Evolutionary conservation across 2,113 vertebrate species (phyloP).

Genomic region (Dryoscopus gambensis): DNA sequence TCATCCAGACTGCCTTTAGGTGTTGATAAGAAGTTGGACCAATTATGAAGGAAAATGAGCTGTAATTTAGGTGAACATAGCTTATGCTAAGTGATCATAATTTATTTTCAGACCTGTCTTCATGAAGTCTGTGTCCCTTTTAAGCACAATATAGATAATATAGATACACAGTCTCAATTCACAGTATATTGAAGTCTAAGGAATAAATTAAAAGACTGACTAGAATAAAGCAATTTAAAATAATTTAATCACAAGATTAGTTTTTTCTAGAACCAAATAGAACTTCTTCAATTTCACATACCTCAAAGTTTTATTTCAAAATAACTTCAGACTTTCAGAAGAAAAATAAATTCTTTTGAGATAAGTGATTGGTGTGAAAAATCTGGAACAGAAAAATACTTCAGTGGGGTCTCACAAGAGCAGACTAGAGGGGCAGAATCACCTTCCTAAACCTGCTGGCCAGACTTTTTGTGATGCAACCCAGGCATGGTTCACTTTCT

Average conservation of each 20-base stretch:
- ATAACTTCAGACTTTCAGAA: neutral
- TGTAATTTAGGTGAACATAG: neutral
- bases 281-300: neutral
- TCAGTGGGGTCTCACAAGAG: neutral
- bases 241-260: neutral
- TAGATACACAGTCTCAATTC: neutral
- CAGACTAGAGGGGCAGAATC: neutral
- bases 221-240: neutral
- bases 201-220: neutral
- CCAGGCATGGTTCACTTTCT: neutral
- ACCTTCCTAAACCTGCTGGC: neutral
- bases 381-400: neutral
- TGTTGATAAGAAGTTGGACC: neutral
- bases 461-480: neutral
- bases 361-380: neutral
- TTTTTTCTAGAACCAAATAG: neutral
- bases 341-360: neutral
- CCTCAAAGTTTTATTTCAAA: neutral
- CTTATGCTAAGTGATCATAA: neutral
- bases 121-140: neutral
- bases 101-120: neutral
- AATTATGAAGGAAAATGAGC: neutral
- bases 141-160: neutral
- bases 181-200: neutral
- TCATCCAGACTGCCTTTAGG: neutral